phyloP scores from a whole-genome alignment of 2,797 vertebrate species.

The Hydrolagus colliei region DNA sequence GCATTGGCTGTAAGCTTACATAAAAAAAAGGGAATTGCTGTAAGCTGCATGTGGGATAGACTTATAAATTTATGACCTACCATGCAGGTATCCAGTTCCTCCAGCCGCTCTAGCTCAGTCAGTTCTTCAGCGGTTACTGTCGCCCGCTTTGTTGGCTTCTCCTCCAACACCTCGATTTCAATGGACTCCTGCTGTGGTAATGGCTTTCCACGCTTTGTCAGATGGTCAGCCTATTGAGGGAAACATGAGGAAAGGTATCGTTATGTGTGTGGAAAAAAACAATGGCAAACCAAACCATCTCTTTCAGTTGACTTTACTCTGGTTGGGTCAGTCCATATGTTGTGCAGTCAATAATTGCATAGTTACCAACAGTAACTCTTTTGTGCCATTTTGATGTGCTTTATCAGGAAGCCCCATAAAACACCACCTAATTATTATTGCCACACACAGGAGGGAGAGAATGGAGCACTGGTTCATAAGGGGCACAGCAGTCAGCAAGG shows the following conservation, averaged over 20 bases:
- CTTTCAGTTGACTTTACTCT: neutral
- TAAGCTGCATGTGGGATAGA: no score
- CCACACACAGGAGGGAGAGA: no score
- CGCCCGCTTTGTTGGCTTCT: slow-evolving; percentile 68
- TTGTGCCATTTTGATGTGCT: neutral
- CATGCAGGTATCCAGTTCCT: slow-evolving; percentile 90
- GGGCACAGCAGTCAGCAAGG: no score
- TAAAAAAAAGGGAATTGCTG: no score
- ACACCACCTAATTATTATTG: neutral
- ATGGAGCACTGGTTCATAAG: no score
- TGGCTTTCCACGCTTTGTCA: slow-evolving; percentile 70
- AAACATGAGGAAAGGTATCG: neutral
- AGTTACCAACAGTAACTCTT: no score
- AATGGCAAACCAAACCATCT: neutral
- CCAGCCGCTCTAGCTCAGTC: slow-evolving; percentile 80
- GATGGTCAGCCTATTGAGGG: slow-evolving; percentile 72
- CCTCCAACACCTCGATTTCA: slow-evolving; percentile 74
- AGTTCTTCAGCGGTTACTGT: slow-evolving; percentile 60
- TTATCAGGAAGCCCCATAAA: neutral
- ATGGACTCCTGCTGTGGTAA: slow-evolving; percentile 71
- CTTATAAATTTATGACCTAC: slow-evolving; percentile 50
- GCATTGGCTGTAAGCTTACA: no score
- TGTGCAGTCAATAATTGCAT: no score
- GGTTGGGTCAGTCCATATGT: no score
- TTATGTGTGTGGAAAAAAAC: no score